phyloP scores from a whole-genome alignment of 2,888 invertebrate genomes.

The Megaustenia siamemsis region DNA sequence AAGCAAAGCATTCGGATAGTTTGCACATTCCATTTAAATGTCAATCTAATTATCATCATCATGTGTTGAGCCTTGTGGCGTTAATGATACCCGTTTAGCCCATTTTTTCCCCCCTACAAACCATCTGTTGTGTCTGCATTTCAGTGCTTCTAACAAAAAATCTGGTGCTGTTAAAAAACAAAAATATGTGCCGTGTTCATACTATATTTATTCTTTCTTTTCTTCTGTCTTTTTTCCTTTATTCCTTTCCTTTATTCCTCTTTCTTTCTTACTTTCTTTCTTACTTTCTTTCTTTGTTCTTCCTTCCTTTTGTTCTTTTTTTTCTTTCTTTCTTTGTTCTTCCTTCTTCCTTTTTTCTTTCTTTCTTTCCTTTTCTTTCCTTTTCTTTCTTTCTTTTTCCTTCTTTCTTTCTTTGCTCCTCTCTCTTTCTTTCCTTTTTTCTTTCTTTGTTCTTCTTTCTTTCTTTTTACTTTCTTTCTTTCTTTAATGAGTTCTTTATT shows the following conservation, averaged over 20 bases:
- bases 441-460: conserved; percentile 3
- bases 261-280: no score
- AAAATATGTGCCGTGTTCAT: no score
- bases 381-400: conserved; percentile 47
- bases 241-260: no score
- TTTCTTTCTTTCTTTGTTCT: conserved; percentile 6
- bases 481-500: background rate
- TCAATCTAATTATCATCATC: background rate
- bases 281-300: background rate
- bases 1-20: background rate
- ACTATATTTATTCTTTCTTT: no score
- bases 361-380: conserved; percentile 32
- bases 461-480: no score
- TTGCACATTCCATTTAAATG: background rate
- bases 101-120: no score
- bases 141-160: no score
- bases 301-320: background rate
- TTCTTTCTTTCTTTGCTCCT: conserved; percentile 50
- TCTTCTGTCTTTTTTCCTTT: no score
- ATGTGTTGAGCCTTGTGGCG: no score
- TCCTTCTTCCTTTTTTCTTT: conserved; percentile 31
- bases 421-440: conserved; percentile 47
- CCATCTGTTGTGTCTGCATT: no score
- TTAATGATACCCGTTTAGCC: no score
- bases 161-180: no score